Conservation (phyloP, 2,797 vertebrate genomes). For the Sebastes variabilis region DNA sequence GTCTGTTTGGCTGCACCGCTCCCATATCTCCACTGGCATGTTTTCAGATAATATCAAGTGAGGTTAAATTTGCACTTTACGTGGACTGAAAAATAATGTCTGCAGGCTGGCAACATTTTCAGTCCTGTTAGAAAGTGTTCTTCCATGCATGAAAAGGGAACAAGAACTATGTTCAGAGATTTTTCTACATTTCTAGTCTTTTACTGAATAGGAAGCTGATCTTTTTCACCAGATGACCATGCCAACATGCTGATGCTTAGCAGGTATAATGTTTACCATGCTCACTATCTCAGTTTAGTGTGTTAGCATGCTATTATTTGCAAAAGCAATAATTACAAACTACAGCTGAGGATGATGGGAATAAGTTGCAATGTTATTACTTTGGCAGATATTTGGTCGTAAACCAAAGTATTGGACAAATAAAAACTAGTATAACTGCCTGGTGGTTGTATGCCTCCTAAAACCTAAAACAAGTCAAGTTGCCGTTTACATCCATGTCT, state of each 20-base stretch:
- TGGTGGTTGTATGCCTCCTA: too few species aligned
- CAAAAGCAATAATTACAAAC: too few species aligned
- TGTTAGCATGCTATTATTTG: background rate
- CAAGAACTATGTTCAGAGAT: constrained; percentile 5
- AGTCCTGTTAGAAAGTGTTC: background rate
- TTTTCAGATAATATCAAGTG: constrained; percentile 48
- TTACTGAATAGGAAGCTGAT: background rate
- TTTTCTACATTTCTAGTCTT: background rate
- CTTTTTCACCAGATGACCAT: background rate
- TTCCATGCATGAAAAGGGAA: constrained; percentile 12
- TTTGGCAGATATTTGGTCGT: too few species aligned
- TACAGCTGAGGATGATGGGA: background rate
- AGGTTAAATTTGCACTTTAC: constrained; percentile 52
- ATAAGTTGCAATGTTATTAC: background rate
- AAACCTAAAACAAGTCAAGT: too few species aligned
- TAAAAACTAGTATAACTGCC: too few species aligned
- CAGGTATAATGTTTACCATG: background rate
- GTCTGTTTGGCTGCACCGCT: constrained; percentile 36
- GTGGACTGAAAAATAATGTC: constrained; percentile 41
- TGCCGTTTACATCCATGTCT: too few species aligned
- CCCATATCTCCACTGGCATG: constrained; percentile 29
- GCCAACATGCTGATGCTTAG: background rate
- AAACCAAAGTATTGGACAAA: too few species aligned
- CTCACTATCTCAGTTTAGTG: background rate
- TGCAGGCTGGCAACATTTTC: constrained; percentile 30